Conservation (phyloP, 2,113 vertebrate species). For the Cebus imitator region DNA sequence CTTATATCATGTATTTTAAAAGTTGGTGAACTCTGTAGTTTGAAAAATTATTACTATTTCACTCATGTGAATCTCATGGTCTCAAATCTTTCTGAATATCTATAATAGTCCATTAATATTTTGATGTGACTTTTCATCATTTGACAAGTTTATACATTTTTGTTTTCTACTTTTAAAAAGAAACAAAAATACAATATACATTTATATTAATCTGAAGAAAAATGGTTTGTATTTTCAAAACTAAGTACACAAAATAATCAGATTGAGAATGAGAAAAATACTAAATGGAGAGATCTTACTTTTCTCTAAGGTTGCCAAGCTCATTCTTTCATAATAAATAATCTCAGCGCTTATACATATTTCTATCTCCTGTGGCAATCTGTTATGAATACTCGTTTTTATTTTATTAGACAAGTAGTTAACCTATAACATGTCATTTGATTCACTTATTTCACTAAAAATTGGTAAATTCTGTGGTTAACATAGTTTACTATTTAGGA, state of each 20-base stretch:
- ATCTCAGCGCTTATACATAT: neutral
- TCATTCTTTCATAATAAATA: neutral
- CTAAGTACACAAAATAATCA: neutral
- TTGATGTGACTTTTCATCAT: neutral
- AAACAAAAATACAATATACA: neutral
- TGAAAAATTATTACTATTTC: neutral
- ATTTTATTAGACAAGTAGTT: neutral
- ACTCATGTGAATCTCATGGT: neutral
- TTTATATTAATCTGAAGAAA: neutral
- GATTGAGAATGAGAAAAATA: neutral
- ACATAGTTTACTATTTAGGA: neutral
- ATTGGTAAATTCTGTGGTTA: neutral
- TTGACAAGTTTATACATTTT: neutral
- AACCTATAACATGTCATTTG: neutral
- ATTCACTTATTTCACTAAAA: neutral
- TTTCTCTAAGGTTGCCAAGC: neutral
- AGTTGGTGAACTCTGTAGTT: neutral
- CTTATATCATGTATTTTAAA: neutral
- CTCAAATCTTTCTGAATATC: neutral
- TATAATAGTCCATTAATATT: neutral
- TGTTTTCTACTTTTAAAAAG: constrained; percentile 23
- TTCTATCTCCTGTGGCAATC: neutral
- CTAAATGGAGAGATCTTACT: neutral
- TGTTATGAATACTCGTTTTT: neutral
- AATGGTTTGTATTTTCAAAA: neutral